Percentiles rank a stretch among this genome's conserved stretches.
These are phyloP conservation scores for Diphyllodes magnificus DNA, from an alignment of 2,113 vertebrate genomes.

Conservation along the genomic window DNA sequence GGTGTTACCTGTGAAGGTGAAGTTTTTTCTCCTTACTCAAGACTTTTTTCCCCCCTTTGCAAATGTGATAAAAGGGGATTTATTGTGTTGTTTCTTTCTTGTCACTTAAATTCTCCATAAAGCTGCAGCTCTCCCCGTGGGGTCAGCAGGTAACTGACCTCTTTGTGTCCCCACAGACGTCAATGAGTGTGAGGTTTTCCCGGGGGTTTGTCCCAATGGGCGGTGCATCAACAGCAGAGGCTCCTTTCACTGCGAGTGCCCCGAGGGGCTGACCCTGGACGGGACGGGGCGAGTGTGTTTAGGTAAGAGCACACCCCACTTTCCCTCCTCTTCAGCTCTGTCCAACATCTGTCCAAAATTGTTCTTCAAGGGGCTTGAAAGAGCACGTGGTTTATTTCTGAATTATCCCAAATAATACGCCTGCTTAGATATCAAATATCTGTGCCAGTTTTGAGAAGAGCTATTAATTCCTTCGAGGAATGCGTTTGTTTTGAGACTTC, in stretches of 20 bases:
- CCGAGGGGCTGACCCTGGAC: constrained; percentile 72
- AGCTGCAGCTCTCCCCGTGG: neutral
- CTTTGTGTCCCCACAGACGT: constrained; percentile 62
- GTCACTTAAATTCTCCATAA: neutral
- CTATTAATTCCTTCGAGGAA: neutral
- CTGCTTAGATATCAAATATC: neutral
- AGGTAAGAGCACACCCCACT: constrained; percentile 46
- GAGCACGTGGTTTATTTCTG: neutral
- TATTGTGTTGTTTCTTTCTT: neutral
- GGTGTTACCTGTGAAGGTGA: constrained; percentile 77
- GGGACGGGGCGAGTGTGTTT: constrained; percentile 72
- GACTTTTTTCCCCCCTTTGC: neutral
- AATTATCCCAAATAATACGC: neutral
- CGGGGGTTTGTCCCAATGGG: constrained; percentile 74
- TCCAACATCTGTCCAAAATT: neutral
- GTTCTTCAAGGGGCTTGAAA: neutral
- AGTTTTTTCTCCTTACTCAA: neutral
- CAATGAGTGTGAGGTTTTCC: constrained; percentile 79
- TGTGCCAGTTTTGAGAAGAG: neutral
- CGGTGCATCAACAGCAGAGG: constrained; percentile 73
- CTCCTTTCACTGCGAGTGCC: constrained; percentile 76
- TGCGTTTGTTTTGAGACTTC: neutral
- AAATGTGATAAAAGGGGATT: neutral
- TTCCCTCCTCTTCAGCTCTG: neutral
- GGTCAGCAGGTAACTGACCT: neutral